phyloP scores from a whole-genome alignment of 2,797 vertebrate species.

The Nyctibius grandis region DNA sequence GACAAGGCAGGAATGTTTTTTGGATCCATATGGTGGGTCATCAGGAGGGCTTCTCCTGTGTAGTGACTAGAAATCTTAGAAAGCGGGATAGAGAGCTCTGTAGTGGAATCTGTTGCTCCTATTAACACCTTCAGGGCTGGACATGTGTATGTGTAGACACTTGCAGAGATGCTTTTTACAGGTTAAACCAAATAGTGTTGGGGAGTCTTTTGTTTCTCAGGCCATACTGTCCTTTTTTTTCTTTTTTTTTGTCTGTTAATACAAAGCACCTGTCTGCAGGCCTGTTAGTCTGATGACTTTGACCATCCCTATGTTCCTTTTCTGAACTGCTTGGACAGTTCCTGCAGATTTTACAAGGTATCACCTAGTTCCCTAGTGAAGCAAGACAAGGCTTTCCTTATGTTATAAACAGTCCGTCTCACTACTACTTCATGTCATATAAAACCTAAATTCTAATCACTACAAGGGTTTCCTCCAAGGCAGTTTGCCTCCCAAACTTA shows the following conservation, averaged over 20 bases:
- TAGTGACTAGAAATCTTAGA: background rate
- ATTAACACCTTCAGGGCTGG: background rate
- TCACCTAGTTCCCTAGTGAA: background rate
- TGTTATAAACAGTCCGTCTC: background rate
- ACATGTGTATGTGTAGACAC: rapidly evolving
- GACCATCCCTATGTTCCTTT: background rate
- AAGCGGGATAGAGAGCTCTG: background rate
- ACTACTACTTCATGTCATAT: background rate
- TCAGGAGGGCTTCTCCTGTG: background rate
- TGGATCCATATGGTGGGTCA: background rate
- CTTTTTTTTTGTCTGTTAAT: background rate
- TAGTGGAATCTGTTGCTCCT: background rate
- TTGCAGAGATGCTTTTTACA: background rate
- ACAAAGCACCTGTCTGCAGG: background rate
- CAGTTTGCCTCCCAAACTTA: background rate
- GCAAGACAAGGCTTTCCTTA: background rate
- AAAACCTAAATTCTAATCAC: background rate
- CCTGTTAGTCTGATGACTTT: background rate
- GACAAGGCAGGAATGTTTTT: background rate
- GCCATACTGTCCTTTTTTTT: rapidly evolving
- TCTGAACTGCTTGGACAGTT: background rate
- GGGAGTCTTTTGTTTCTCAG: background rate
- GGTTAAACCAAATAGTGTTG: background rate
- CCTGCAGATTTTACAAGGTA: background rate
- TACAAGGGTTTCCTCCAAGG: background rate